Evolutionary conservation across 1,140 invertebrate genomes (phyloP), one percentile per base, ranked within the genome.

Genomic region (Cydia pomonella): DNA sequence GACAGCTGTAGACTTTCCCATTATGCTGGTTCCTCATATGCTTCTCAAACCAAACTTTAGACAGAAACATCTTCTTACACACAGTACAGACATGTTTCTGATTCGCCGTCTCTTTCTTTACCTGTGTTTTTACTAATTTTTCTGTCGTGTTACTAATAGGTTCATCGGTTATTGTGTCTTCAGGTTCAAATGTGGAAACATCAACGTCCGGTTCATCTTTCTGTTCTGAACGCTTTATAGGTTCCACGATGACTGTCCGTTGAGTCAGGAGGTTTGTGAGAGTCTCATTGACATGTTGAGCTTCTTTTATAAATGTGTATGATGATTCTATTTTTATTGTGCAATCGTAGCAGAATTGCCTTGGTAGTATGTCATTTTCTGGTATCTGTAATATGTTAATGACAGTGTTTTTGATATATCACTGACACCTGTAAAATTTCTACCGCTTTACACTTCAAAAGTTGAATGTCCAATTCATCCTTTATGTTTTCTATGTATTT

Each of bases 301-400:
- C 89, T 78, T 88, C 87, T 23, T 81, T 90, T 66, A 92, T 87
- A 77, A 87, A 92, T 74, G 82, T 83, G 75, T 84, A 91, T 38
- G 85, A 82, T 3, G 86, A 89, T 75, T 92, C 86, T 77, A 92
- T 89, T 84, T 88, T 89, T 13, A 87, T 84, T 5, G 80, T 75
- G 53, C 91, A 92, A 50, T 91, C 83, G 18, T 88, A 86, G 73
- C 91, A 92, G 73, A 92, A 92, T 27, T 91, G 87, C 62, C 83
- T 86, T 2, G 91, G 90, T n/a, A 92, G 76, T 72, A 81, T 82
- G 25, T 89, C 87, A 73, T 86, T 82, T 50, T 87, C 79, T 77
- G 82, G 72, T 44, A 90, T 83, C 90, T 92, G 76, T 77, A 87
- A 82, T 10, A 27, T 1, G 38, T 47, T 10, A 73, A 75, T n/a